Percentiles rank a stretch among this genome's conserved stretches.
Conservation (phyloP, 2,113 vertebrate species). For the Prionailurus viverrinus region DNA sequence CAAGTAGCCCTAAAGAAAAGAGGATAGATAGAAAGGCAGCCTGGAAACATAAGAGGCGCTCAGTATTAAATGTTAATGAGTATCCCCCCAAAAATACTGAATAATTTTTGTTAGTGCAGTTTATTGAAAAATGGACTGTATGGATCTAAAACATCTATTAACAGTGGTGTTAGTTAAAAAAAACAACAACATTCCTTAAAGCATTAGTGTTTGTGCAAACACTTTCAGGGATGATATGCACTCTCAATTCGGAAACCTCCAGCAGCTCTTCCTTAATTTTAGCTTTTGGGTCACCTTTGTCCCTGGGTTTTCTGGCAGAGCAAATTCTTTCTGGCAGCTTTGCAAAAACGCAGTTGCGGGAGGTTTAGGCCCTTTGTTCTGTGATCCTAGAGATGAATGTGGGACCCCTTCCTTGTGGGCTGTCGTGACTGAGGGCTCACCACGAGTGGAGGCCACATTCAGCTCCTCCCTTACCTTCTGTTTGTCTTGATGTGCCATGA, state of each 20-base stretch:
- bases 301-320: neutral
- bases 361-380: neutral
- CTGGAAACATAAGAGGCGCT: neutral
- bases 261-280: neutral
- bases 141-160: neutral
- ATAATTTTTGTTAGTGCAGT: neutral
- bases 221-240: neutral
- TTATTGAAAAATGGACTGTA: neutral
- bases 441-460: too few relatives aligned
- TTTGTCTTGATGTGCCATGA: neutral
- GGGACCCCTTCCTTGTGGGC: neutral
- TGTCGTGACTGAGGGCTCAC: neutral
- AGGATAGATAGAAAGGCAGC: neutral
- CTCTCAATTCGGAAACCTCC: neutral
- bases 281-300: constrained; percentile 26
- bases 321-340: neutral
- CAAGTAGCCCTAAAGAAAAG: neutral
- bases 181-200: neutral
- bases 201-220: neutral
- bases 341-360: neutral
- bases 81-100: neutral
- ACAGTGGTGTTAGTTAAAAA: neutral
- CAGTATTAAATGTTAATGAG: neutral
- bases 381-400: neutral
- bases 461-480: neutral